Base-by-base conservation (phyloP, 2,113 vertebrate species). In the Ptyas mucosa region DNA sequence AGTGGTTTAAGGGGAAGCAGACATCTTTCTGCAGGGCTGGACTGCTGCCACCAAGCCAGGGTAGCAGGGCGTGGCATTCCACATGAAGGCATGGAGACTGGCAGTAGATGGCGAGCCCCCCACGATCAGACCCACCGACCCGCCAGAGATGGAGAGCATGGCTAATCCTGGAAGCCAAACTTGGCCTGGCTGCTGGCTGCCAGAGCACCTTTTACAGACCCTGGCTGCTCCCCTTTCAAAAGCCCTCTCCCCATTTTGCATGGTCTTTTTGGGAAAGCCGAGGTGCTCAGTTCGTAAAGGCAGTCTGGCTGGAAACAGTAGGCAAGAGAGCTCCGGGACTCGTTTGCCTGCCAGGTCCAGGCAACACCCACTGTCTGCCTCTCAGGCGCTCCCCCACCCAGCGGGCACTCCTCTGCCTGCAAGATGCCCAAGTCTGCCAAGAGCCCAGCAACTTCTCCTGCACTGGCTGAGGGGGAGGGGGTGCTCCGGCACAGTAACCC, bases 401-500 rank as follows among this genome's bases (percentile, higher is more conserved):
- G 5, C 0, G 5, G 29, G 64, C 64, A 7, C 29, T 15, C 2
- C 69, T 75, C 15, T 7, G 15, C 69, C 64, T 69, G 61, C 26
- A 26, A 64, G 10, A 29, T 64, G 26, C 26, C 58, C 61, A 64
- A 29, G 26, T 12, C 64, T 69, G 64, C 64, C 29, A 34, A n/a
- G 1, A 34, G 64, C 64, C 69, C 69, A 75, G n/a, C n/a, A 34
- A 75, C 6, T 39, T 39, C 15, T n/a, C n/a, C 64, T 75, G 69
- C n/a, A 18, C n/a, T 6, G 14, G 11, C 26, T 0, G 1, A 10
- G 4, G 61, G 10, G 10, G 0, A n/a, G n/a, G 26, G 58, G 3
- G 3, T 4, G 3, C 43, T 46, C 43, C 43, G 3, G 43, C 43
- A 46, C 43, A 46, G 43, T 46, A 46, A 46, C 43, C 26, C 9